phyloP scores from a whole-genome alignment of 2,113 vertebrate genomes.

The Salvelinus alpinus region DNA sequence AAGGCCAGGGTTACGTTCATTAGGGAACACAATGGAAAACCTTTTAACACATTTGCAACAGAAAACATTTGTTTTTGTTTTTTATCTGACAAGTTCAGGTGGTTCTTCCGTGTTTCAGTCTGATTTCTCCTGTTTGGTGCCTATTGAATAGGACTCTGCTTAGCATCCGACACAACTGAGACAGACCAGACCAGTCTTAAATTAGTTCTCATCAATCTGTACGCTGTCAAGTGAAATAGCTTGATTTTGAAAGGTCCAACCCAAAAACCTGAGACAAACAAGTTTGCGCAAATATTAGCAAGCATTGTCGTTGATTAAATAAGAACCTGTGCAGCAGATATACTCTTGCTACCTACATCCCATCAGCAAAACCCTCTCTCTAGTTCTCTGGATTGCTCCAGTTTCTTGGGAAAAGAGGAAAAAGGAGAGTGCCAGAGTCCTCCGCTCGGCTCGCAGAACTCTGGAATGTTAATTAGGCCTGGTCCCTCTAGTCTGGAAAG shows the following conservation, averaged over 20 bases:
- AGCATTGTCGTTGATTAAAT: no score
- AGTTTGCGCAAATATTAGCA: no score
- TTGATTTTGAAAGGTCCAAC: background rate
- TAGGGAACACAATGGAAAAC: no score
- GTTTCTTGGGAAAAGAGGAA: background rate
- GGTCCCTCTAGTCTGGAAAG: slow-evolving; percentile 28
- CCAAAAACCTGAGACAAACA: no score
- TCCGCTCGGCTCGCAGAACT: background rate
- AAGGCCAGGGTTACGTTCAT: background rate
- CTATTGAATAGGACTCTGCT: background rate
- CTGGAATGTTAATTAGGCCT: slow-evolving; percentile 36
- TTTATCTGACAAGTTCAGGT: no score
- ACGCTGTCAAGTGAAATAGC: background rate
- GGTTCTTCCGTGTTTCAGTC: no score
- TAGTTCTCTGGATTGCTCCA: background rate
- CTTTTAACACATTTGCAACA: no score
- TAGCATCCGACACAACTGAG: background rate
- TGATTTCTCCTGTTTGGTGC: no score
- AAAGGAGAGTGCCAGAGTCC: background rate
- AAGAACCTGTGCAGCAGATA: no score
- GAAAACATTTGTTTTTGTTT: no score
- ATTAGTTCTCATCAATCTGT: background rate
- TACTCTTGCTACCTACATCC: no score
- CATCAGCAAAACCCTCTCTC: no score
- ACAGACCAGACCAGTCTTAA: background rate